A percentile compares a stretch with the other conserved stretches of the same genome.
These are phyloP conservation scores for Phalanger gymnotis DNA, from an alignment of 2,797 vertebrate genomes.

Conservation along the genomic window DNA sequence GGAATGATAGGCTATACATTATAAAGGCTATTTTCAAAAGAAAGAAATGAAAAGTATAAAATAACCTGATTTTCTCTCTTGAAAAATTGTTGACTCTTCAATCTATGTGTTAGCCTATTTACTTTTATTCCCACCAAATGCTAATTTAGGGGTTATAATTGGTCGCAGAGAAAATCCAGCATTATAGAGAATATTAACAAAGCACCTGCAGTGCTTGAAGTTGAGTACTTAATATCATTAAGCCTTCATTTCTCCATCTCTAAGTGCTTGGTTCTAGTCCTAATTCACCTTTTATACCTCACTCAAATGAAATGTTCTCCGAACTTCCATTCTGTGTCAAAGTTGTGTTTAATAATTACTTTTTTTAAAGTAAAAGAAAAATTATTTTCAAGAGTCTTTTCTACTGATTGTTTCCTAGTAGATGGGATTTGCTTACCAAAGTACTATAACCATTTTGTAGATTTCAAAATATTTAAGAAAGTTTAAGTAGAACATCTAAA, in stretches of 20 bases:
- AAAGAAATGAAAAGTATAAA: not conserved
- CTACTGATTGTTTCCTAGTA: not conserved
- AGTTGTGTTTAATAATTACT: not conserved
- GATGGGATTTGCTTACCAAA: not conserved
- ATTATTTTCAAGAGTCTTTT: not conserved
- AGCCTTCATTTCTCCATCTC: not conserved
- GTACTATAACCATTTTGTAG: not conserved
- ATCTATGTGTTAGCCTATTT: not conserved
- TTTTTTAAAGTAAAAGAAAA: not conserved
- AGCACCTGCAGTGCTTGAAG: not conserved
- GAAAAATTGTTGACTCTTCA: not conserved
- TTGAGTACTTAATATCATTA: not conserved
- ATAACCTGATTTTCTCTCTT: not conserved
- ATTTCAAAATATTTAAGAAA: not conserved
- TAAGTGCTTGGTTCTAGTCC: not conserved
- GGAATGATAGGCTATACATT: not conserved
- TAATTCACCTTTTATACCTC: no score
- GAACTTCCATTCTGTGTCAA: not conserved
- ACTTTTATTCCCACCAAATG: not conserved
- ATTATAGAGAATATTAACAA: not conserved
- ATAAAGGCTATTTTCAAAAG: not conserved
- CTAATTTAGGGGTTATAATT: not conserved
- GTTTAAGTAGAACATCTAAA: not conserved
- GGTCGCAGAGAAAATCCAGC: not conserved
- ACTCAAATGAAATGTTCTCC: not conserved